Evolutionary conservation across 2,797 vertebrate genomes (phyloP), one percentile per base, ranked within the genome.

Genomic region (Anabacerthia variegaticeps): DNA sequence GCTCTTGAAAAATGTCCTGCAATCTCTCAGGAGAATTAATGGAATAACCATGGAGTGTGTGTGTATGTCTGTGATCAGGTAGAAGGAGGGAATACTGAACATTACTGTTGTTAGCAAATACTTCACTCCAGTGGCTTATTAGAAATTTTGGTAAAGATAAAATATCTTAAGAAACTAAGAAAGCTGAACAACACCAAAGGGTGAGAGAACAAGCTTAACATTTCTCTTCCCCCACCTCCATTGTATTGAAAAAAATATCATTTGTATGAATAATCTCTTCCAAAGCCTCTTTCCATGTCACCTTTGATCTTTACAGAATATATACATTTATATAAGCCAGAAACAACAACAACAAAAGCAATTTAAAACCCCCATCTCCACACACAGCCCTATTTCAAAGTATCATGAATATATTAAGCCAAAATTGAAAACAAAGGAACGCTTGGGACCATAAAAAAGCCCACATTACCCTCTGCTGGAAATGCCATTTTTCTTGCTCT

Each of bases 241-340:
- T 14, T 34, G 2, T 26, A n/a, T 20, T 81, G 20, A 28, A 55
- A 66, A 73, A 84, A 44, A 23, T 1, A 28, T 10, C 7, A 36
- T 51, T 67, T 41, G 19, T 27, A 91, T 78, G 46, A 91, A 86
- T 59, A 51, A 49, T 43, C 46, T 62, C 59, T 67, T 55, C 30
- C 18, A 81, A 84, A 81, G 30, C 28, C 43, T 74, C 62, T 79
- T 81, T 75, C 37, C 66, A 43, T 65, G 51, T 58, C 58, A 87
- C 59, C 73, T 88, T 84, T 56, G 27, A 65, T 92, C 71, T 84
- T 68, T 48, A 72, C 59, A 79, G 89, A 91, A 88, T n/a, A 74
- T 7, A 43, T 58, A 62, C 23, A 51, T 81, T 78, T 86, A 84
- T 28, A 52, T 59, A 77, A 87, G n/a, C 67, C 78, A 66, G 71